These are phyloP conservation scores for Machimus atricapillus DNA, from an alignment of 2,888 invertebrate species.

Conservation along the genomic window DNA sequence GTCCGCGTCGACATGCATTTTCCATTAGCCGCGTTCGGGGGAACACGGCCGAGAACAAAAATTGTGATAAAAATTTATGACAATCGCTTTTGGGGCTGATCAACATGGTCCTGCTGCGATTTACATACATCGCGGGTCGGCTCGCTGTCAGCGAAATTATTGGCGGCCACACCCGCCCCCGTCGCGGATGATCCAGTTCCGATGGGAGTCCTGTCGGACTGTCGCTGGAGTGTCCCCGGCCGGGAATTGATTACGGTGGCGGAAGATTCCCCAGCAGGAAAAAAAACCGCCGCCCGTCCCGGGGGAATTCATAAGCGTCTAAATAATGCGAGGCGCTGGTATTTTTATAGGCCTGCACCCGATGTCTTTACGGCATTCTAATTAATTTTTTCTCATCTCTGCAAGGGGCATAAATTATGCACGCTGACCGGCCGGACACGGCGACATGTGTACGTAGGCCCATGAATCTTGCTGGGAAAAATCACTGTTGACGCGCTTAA, in stretches of 20 bases:
- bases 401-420: constrained; percentile 18
- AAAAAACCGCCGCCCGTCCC: background rate
- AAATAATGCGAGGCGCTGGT: constrained; percentile 4
- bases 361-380: constrained; percentile 27
- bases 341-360: constrained; percentile 22
- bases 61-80: constrained; percentile 29
- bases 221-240: background rate
- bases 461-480: constrained; percentile 25
- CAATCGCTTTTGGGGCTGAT: constrained; percentile 1
- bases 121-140: background rate
- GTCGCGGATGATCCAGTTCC: background rate
- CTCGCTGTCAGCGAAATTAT: constrained; percentile 11
- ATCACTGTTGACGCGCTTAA: constrained; percentile 21
- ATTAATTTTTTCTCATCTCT: constrained; percentile 31
- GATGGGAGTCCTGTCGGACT: background rate
- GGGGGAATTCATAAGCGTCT: background rate
- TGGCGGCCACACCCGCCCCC: background rate
- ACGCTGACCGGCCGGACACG: background rate
- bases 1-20: constrained; percentile 15
- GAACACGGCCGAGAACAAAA: constrained; percentile 12
- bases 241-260: background rate
- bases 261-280: background rate
- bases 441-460: constrained; percentile 25
- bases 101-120: background rate
- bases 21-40: constrained; percentile 2